These are phyloP conservation scores for Coregonus ussuriensis DNA, from an alignment of 2,797 vertebrate genomes.

Conservation along the genomic window DNA sequence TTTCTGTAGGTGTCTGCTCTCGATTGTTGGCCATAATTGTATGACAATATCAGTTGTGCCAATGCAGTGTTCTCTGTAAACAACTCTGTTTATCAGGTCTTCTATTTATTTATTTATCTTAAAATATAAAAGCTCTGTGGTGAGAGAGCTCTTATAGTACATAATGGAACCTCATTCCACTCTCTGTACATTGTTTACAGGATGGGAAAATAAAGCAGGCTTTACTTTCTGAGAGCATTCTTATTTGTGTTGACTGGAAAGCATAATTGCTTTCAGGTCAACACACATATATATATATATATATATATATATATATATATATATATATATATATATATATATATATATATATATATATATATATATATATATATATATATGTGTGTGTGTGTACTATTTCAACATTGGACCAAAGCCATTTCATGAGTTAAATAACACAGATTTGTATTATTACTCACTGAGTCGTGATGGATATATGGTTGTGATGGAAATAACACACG, in stretches of 20 bases:
- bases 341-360: too few species aligned
- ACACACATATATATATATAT: too few species aligned
- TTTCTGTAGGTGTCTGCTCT: not conserved
- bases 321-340: too few species aligned
- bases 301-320: too few species aligned
- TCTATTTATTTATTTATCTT: not conserved
- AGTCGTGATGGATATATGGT: not conserved
- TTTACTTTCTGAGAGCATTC: slow-evolving; percentile 1
- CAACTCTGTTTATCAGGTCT: not conserved
- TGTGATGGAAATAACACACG: not conserved
- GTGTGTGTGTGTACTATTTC: not conserved
- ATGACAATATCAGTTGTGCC: not conserved
- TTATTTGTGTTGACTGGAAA: not conserved
- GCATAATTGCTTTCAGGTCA: not conserved
- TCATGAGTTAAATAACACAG: not conserved
- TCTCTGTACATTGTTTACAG: not conserved
- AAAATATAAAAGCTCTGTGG: not conserved
- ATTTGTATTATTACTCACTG: not conserved
- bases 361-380: too few species aligned
- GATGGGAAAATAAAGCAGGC: not conserved
- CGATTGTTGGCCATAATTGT: not conserved
- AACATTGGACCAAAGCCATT: not conserved
- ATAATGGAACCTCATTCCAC: not conserved
- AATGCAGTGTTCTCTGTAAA: not conserved
- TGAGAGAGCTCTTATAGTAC: not conserved